These are phyloP conservation scores for Trematocara zebra DNA, from an alignment of 2,113 vertebrate genomes.

Conservation along the genomic window DNA sequence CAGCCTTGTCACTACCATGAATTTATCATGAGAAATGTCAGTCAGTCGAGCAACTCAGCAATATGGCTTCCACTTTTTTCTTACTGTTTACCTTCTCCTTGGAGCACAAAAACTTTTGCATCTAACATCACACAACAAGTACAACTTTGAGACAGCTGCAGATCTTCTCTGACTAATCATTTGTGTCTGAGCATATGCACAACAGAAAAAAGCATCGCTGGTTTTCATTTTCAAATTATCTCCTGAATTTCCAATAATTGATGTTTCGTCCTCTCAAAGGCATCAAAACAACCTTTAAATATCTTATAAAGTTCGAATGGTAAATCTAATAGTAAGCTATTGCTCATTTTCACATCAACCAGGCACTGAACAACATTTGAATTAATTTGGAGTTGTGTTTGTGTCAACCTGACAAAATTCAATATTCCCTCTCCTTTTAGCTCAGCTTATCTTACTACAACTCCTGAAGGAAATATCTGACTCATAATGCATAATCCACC, in stretches of 20 bases:
- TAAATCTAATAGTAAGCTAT: background rate
- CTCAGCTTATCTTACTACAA: background rate
- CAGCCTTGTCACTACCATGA: slow-evolving; percentile 56
- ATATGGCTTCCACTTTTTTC: background rate
- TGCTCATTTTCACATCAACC: background rate
- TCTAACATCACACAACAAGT: background rate
- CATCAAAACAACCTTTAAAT: background rate
- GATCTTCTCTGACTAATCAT: background rate
- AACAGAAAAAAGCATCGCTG: background rate
- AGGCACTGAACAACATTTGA: background rate
- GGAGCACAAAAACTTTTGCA: background rate
- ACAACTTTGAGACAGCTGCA: background rate
- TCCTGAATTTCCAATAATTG: background rate
- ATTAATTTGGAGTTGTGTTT: background rate
- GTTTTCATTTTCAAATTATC: background rate
- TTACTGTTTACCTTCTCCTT: background rate
- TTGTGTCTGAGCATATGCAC: background rate
- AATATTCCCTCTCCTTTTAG: background rate
- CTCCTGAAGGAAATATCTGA: background rate
- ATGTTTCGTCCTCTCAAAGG: background rate
- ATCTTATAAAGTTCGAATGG: background rate
- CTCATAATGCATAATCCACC: background rate
- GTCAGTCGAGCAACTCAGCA: slow-evolving; percentile 20
- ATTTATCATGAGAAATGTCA: slow-evolving; percentile 63
- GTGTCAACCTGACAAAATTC: background rate